Percentiles rank a stretch among this genome's conserved stretches.
These are phyloP conservation scores for Pygocentrus nattereri DNA, from an alignment of 2,797 vertebrate species.

Conservation along the genomic window DNA sequence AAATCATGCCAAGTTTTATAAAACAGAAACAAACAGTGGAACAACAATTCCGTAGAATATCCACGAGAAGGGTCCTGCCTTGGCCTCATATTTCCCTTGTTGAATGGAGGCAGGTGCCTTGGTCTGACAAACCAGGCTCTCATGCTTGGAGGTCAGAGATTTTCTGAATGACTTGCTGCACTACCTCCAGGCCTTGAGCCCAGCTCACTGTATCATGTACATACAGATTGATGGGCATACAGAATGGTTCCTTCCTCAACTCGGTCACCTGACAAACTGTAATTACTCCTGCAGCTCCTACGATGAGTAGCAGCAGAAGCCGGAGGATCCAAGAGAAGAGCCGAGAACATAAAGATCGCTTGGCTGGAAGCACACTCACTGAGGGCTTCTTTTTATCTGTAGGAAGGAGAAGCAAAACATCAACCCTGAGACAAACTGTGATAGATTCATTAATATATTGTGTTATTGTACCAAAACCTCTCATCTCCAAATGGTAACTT, in stretches of 20 bases:
- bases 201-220: slow-evolving; percentile 82
- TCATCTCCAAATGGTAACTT: no score
- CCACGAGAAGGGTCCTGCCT: slow-evolving; percentile 68
- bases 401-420: slow-evolving; percentile 57
- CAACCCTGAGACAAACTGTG: no score
- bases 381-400: slow-evolving; percentile 75
- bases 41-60: slow-evolving; percentile 93
- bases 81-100: slow-evolving; percentile 55
- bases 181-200: slow-evolving; percentile 82
- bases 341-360: slow-evolving; percentile 74
- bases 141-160: slow-evolving; percentile 78
- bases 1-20: slow-evolving; percentile 16
- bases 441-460: no score
- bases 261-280: slow-evolving; percentile 84
- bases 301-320: slow-evolving; percentile 81
- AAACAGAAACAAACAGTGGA: slow-evolving; percentile 63
- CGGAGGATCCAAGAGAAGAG: slow-evolving; percentile 83
- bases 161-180: slow-evolving; percentile 84
- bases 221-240: slow-evolving; percentile 80
- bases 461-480: no score
- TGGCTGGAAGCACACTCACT: slow-evolving; percentile 70
- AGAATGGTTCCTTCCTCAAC: slow-evolving; percentile 83
- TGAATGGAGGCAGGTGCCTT: slow-evolving; percentile 31
- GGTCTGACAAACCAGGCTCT: slow-evolving; percentile 4
- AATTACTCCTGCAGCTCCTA: slow-evolving; percentile 74